A percentile compares a stretch with the other conserved stretches of the same genome.
Conservation (phyloP, 2,888 invertebrate species). For the Tipula vernalis region DNA sequence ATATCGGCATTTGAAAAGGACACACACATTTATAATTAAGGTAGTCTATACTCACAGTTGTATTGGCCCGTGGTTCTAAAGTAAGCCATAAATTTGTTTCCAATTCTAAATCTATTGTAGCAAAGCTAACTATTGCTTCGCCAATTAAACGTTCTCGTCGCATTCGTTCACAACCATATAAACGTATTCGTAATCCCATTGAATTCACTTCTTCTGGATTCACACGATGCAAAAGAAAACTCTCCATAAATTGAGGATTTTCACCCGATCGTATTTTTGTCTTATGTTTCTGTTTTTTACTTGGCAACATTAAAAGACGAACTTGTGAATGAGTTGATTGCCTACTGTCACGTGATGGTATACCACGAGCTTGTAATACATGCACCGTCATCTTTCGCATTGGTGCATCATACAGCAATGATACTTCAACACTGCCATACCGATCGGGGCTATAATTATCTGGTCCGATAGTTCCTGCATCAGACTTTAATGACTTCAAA, state of each 20-base stretch:
- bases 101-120: slow-evolving; percentile 75
- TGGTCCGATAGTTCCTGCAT: slow-evolving; percentile 28
- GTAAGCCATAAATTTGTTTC: slow-evolving; percentile 86
- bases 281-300: slow-evolving; percentile 89
- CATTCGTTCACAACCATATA: slow-evolving; percentile 89
- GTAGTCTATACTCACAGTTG: slow-evolving; percentile 33
- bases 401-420: slow-evolving; percentile 79
- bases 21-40: too few species aligned
- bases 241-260: slow-evolving; percentile 84
- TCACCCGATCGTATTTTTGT: slow-evolving; percentile 86
- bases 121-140: slow-evolving; percentile 81
- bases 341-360: slow-evolving; percentile 57
- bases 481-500: slow-evolving; percentile 33
- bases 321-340: slow-evolving; percentile 59
- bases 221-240: slow-evolving; percentile 79
- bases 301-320: slow-evolving; percentile 73
- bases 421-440: slow-evolving; percentile 75
- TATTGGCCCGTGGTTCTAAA: slow-evolving; percentile 56
- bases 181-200: slow-evolving; percentile 77
- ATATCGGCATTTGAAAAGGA: too few species aligned
- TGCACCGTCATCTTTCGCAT: slow-evolving; percentile 88
- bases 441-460: slow-evolving; percentile 39
- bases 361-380: slow-evolving; percentile 72
- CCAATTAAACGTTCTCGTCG: slow-evolving; percentile 83
- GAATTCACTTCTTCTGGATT: slow-evolving; percentile 92